Conservation (phyloP, 1,140 invertebrate species). For the Micrasema minimum region DNA sequence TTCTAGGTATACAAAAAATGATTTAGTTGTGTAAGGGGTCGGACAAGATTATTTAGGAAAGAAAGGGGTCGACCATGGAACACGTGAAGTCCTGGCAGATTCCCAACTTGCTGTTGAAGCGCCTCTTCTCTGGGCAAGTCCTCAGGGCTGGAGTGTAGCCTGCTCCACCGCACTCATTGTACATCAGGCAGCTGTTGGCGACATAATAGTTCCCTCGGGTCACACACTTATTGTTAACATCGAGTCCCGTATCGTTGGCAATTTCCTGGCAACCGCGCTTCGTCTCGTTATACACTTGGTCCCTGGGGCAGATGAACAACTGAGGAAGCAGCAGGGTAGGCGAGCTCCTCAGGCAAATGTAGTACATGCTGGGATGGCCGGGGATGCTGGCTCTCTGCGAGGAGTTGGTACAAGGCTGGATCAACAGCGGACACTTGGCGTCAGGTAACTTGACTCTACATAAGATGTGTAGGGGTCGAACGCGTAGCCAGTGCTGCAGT, state of each 20-base stretch:
- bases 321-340: constrained; percentile 1
- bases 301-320: constrained; percentile 22
- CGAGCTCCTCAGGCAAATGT: constrained; percentile 56
- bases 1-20: too few species aligned
- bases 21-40: too few species aligned
- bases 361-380: constrained; percentile 59
- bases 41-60: too few species aligned
- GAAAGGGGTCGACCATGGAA: too few species aligned
- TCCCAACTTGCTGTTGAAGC: too few species aligned
- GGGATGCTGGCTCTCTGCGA: constrained; percentile 57
- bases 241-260: background rate
- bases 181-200: background rate
- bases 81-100: too few species aligned
- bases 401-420: constrained; percentile 41
- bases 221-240: background rate
- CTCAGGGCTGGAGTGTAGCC: background rate
- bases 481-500: constrained; percentile 28
- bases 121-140: background rate
- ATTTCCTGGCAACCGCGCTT: constrained; percentile 19
- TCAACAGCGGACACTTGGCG: background rate
- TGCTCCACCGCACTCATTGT: constrained; percentile 4
- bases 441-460: constrained; percentile 13
- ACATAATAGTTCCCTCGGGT: constrained; percentile 10
- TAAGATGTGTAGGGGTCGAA: constrained; percentile 22
- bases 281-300: constrained; percentile 8